A percentile compares a stretch with the other conserved stretches of the same genome.
Conservation (phyloP, 2,113 vertebrate species). For the Egretta garzetta region DNA sequence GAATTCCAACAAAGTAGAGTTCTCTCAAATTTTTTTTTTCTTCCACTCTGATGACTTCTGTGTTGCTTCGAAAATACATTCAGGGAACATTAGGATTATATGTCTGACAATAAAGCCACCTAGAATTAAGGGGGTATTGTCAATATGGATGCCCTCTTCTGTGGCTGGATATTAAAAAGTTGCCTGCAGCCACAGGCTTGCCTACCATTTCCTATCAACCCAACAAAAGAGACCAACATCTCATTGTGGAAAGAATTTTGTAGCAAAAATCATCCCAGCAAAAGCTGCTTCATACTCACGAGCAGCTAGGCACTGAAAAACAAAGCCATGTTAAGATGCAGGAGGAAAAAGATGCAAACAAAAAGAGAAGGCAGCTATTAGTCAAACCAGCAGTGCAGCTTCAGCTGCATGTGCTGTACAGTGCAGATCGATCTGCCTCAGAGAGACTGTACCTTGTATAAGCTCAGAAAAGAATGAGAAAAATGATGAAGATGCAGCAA, state of each 20-base stretch:
- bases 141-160: neutral
- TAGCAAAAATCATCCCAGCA: neutral
- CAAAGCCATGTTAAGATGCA: neutral
- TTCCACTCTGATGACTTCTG: neutral
- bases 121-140: neutral
- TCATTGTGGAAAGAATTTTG: neutral
- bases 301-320: neutral
- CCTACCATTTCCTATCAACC: neutral
- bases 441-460: neutral
- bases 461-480: neutral
- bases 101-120: neutral
- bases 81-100: neutral
- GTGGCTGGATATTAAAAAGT: neutral
- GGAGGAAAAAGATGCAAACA: neutral
- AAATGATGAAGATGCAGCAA: neutral
- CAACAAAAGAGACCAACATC: neutral
- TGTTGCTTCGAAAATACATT: neutral
- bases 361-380: neutral
- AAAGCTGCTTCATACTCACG: accelerated
- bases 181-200: neutral
- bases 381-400: neutral
- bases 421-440: neutral
- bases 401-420: neutral
- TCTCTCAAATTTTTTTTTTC: neutral
- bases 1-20: neutral